These are phyloP conservation scores for Austrofundulus limnaeus DNA, from an alignment of 2,113 vertebrate species.

Conservation along the genomic window DNA sequence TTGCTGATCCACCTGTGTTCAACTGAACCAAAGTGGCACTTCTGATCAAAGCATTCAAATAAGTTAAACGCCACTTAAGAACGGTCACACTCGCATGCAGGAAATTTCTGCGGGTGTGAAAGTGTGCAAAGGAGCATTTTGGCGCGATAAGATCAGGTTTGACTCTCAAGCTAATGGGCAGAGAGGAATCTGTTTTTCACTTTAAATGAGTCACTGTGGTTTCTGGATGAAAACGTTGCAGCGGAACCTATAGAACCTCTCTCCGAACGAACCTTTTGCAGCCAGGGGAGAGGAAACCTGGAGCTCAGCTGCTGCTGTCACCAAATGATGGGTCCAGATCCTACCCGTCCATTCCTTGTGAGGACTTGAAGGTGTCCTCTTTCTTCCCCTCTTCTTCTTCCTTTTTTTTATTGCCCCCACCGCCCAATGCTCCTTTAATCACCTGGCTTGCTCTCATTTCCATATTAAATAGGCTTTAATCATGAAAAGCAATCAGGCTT, in stretches of 20 bases:
- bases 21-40: slow-evolving; percentile 14
- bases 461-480: slow-evolving; percentile 99
- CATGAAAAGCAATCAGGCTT: slow-evolving; percentile 99
- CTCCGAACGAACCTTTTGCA: background rate
- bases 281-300: slow-evolving; percentile 37
- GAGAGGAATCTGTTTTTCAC: slow-evolving; percentile 6
- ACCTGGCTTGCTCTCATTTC: slow-evolving; percentile 99
- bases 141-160: slow-evolving; percentile 1
- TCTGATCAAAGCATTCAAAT: slow-evolving; percentile 31
- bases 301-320: background rate
- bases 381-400: slow-evolving; percentile 74
- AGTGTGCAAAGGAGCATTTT: slow-evolving; percentile 3
- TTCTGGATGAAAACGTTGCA: slow-evolving; percentile 13
- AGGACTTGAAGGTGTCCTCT: slow-evolving; percentile 63
- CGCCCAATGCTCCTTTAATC: slow-evolving; percentile 87
- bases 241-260: background rate
- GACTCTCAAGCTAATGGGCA: slow-evolving; percentile 10
- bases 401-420: slow-evolving; percentile 73
- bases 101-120: slow-evolving; percentile 24
- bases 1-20: slow-evolving; percentile 15
- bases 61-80: slow-evolving; percentile 28
- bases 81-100: slow-evolving; percentile 35
- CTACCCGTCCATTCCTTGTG: slow-evolving; percentile 24
- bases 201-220: slow-evolving; percentile 33
- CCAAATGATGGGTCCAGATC: slow-evolving; percentile 28